phyloP scores from a whole-genome alignment of 2,797 vertebrate species.

The Falco concolor region DNA sequence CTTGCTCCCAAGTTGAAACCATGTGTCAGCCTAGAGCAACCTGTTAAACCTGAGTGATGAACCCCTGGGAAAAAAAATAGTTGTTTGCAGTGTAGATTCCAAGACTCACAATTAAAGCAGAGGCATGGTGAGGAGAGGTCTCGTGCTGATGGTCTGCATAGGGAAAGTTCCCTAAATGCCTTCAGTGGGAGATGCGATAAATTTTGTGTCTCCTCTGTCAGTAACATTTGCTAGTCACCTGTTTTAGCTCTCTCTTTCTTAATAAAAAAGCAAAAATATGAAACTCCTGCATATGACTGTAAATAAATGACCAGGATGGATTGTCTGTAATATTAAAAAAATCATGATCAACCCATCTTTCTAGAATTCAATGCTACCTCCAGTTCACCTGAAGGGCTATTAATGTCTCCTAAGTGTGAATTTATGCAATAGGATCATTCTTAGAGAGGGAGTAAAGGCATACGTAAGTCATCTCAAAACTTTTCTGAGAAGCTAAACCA shows the following conservation, averaged over 20 bases:
- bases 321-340: neutral
- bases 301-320: neutral
- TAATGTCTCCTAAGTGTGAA: neutral
- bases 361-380: neutral
- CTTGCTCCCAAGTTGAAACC: constrained; percentile 57
- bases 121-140: neutral
- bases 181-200: neutral
- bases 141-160: neutral
- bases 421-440: neutral
- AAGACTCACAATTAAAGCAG: neutral
- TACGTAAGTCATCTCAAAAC: neutral
- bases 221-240: neutral
- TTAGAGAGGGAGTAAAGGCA: neutral
- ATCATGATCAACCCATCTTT: neutral
- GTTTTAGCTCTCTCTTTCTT: neutral
- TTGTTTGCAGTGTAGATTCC: constrained; percentile 22
- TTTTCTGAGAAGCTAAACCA: neutral
- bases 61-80: neutral
- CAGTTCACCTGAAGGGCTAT: neutral
- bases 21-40: constrained; percentile 37
- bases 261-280: neutral
- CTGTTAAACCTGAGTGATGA: constrained; percentile 33
- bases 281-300: neutral
- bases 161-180: neutral
- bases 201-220: neutral